Percentiles rank a stretch among this genome's conserved stretches.
Evolutionary conservation across 1,140 invertebrate genomes (phyloP).

Genomic region (Armadillidium nasatum): DNA sequence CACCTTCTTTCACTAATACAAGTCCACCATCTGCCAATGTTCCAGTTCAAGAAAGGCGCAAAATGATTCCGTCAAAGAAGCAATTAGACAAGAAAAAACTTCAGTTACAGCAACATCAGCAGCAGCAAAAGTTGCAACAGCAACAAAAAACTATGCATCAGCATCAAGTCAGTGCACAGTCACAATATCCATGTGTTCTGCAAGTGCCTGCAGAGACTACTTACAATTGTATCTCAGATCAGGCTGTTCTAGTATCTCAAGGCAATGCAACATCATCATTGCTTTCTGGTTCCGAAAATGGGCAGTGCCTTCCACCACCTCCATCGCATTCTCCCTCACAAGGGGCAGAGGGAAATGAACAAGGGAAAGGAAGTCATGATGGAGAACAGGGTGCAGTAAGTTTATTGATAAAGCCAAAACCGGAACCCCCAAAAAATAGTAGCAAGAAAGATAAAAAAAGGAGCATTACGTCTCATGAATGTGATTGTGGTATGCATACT

Average conservation of each 20-base stretch:
- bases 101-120: constrained; percentile 46
- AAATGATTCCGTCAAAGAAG: constrained; percentile 42
- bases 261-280: constrained; percentile 32
- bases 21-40: constrained; percentile 40
- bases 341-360: constrained; percentile 26
- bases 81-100: constrained; percentile 46
- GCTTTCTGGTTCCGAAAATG: constrained; percentile 28
- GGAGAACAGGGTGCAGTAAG: constrained; percentile 23
- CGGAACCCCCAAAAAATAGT: constrained; percentile 25
- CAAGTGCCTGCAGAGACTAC: constrained; percentile 35
- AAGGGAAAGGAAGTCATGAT: constrained; percentile 6
- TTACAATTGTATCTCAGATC: constrained; percentile 35
- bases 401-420: background rate
- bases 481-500: constrained; percentile 37
- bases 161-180: constrained; percentile 35
- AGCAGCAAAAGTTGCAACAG: constrained; percentile 51
- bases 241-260: constrained; percentile 34
- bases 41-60: constrained; percentile 43
- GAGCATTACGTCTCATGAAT: constrained; percentile 36
- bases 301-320: constrained; percentile 37
- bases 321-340: constrained; percentile 32
- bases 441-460: constrained; percentile 41
- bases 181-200: constrained; percentile 29
- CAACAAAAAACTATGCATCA: constrained; percentile 50
- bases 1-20: constrained; percentile 34